Evolutionary conservation across 2,888 invertebrate species (phyloP).

Genomic region (Diploptera punctata): DNA sequence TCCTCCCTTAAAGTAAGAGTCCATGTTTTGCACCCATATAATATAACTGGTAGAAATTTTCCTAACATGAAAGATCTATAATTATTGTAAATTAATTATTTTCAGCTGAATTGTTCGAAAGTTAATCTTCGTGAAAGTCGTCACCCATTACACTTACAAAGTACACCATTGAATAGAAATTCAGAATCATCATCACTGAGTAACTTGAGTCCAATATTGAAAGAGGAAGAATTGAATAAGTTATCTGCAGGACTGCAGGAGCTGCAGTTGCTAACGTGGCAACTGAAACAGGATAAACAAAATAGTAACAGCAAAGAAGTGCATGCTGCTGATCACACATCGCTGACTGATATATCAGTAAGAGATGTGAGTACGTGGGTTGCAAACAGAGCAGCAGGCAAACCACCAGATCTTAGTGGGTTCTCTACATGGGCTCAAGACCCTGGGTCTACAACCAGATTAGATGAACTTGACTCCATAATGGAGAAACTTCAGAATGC

Average conservation of each 20-base stretch:
- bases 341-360: constrained; percentile 22
- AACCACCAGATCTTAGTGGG: not conserved
- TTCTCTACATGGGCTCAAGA: constrained; percentile 35
- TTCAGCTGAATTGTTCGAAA: not conserved
- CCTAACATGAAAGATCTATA: no score
- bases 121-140: not conserved
- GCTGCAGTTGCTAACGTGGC: not conserved
- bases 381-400: not conserved
- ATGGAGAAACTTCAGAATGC: constrained; percentile 73
- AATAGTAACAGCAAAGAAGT: not conserved
- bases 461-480: constrained; percentile 68
- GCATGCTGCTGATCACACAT: not conserved
- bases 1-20: no score
- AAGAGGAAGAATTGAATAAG: not conserved
- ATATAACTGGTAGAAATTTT: no score
- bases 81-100: not conserved
- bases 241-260: not conserved
- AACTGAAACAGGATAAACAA: not conserved
- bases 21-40: no score
- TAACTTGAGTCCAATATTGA: constrained; percentile 35
- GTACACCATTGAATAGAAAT: constrained; percentile 32
- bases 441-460: constrained; percentile 1
- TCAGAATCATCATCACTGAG: not conserved
- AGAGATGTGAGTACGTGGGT: constrained; percentile 33
- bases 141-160: constrained; percentile 33